phyloP scores from a whole-genome alignment of 2,888 invertebrate genomes.

The Drosophila crucigera region DNA sequence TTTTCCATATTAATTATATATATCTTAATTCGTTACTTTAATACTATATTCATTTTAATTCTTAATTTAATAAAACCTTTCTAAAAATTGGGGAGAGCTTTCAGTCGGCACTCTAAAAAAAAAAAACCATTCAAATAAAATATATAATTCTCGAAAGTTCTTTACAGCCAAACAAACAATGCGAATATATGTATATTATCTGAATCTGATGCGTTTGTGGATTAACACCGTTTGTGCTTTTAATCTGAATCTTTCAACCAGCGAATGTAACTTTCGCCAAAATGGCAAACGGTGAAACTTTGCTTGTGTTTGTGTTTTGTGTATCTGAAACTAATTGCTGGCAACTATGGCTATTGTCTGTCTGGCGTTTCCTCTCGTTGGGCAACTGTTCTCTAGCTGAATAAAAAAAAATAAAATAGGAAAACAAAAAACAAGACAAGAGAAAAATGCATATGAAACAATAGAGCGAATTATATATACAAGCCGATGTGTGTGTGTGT shows the following conservation, averaged over 20 bases:
- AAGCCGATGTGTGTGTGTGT: slow-evolving; percentile 14
- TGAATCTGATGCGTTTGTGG: slow-evolving; percentile 17
- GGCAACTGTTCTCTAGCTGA: slow-evolving; percentile 40
- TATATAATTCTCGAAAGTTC: not conserved
- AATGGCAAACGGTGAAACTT: slow-evolving; percentile 41
- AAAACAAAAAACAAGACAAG: slow-evolving; percentile 19
- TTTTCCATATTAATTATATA: accelerated
- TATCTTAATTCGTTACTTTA: not conserved
- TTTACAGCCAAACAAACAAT: not conserved
- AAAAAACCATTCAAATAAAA: not conserved
- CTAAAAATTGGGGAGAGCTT: not conserved
- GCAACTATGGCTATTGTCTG: slow-evolving; percentile 59
- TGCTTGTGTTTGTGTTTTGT: slow-evolving; percentile 12
- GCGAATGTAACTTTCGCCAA: slow-evolving; percentile 55
- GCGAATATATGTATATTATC: not conserved
- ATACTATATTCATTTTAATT: not conserved
- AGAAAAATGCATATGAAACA: slow-evolving; percentile 64
- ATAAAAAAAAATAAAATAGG: slow-evolving; percentile 1
- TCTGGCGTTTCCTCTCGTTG: slow-evolving; percentile 52
- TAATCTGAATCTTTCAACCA: slow-evolving; percentile 46
- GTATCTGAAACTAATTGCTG: slow-evolving; percentile 62
- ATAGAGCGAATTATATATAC: slow-evolving; percentile 57
- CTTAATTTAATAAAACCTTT: not conserved
- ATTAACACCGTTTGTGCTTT: slow-evolving; percentile 37
- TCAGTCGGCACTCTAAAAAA: not conserved